A percentile compares a stretch with the other conserved stretches of the same genome.
These are phyloP conservation scores for Hemiscyllium ocellatum DNA, from an alignment of 2,113 vertebrate species.

Conservation along the genomic window DNA sequence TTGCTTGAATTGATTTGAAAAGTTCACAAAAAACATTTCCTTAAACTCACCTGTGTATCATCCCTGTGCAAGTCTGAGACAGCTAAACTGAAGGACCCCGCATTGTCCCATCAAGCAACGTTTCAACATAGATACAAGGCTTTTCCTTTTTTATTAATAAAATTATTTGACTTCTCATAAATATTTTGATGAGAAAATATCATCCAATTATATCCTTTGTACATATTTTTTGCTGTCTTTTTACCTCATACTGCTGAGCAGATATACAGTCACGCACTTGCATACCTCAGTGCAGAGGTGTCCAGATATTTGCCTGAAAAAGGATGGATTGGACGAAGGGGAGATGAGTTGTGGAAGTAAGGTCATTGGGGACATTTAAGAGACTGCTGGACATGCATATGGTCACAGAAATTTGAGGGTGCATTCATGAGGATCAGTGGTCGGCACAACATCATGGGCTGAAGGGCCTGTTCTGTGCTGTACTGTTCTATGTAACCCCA, in stretches of 20 bases:
- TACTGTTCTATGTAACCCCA: no score
- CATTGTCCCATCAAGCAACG: background rate
- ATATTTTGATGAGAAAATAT: constrained; percentile 32
- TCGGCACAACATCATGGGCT: no score
- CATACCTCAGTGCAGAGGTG: constrained; percentile 28
- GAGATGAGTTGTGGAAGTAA: no score
- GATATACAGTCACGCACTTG: background rate
- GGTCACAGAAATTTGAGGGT: no score
- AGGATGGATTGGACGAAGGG: background rate
- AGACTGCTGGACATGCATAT: no score
- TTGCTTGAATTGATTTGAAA: background rate
- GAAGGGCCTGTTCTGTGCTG: no score
- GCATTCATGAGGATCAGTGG: no score
- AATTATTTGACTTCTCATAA: constrained; percentile 35
- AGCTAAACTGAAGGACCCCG: no score
- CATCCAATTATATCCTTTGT: constrained; percentile 35
- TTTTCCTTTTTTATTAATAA: constrained; percentile 12
- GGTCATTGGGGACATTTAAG: no score
- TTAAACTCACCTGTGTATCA: background rate
- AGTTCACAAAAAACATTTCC: background rate
- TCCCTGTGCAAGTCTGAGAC: background rate
- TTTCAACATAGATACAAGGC: background rate
- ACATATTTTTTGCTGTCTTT: constrained; percentile 3
- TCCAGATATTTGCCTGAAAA: constrained; percentile 25
- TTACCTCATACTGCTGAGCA: background rate